Percentiles rank a stretch among this genome's conserved stretches.
Evolutionary conservation across 2,113 vertebrate species (phyloP).

Genomic region (Merops nubicus): DNA sequence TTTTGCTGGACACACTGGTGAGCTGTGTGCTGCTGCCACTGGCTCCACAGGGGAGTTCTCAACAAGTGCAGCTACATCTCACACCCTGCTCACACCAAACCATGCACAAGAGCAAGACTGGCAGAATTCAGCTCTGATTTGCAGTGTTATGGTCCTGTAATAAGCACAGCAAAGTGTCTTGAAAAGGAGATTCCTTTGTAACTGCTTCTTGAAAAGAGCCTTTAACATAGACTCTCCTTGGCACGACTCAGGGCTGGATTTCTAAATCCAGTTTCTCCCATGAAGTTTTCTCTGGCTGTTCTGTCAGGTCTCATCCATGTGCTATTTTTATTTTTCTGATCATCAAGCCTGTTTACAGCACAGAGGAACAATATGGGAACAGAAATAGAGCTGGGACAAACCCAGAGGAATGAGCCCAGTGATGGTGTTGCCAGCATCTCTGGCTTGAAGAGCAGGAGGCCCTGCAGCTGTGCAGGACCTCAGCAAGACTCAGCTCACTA

Average conservation of each 20-base stretch:
- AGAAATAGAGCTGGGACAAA: constrained; percentile 42
- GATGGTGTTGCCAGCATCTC: neutral
- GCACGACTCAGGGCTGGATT: neutral
- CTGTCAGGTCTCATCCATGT: neutral
- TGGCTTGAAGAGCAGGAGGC: neutral
- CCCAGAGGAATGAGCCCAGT: constrained; percentile 21
- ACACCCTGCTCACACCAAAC: neutral
- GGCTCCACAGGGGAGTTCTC: neutral
- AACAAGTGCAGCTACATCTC: neutral
- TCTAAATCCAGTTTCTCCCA: constrained; percentile 33
- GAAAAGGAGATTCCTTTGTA: constrained; percentile 15
- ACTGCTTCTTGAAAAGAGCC: neutral
- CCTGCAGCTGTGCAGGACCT: neutral
- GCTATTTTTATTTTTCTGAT: constrained; percentile 25
- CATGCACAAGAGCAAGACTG: rapidly evolving
- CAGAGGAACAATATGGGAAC: constrained; percentile 27
- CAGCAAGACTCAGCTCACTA: neutral
- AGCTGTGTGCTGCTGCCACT: rapidly evolving
- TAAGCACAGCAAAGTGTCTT: neutral
- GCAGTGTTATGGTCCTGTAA: neutral
- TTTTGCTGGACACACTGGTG: neutral
- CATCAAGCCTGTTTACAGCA: constrained; percentile 15
- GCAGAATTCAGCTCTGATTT: neutral
- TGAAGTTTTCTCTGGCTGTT: neutral
- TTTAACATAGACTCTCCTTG: neutral